Conservation (phyloP, 2,113 vertebrate species). For the Nothobranchius furzeri region DNA sequence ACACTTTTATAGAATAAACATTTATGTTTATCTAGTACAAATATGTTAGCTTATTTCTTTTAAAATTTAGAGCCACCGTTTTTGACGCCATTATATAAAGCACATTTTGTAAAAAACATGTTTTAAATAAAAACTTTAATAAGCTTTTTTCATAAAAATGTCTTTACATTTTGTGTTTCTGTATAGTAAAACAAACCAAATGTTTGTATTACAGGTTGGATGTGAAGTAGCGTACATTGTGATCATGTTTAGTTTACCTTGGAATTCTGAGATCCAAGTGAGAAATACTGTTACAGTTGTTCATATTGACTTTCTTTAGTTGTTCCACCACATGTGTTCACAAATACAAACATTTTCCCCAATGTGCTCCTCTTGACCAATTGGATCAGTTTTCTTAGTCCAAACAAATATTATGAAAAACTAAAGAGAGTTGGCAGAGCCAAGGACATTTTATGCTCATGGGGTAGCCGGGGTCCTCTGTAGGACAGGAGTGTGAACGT, state of each 20-base stretch:
- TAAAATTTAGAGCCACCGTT: neutral
- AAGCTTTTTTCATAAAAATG: too few species aligned
- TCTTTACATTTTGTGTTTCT: neutral
- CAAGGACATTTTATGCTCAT: neutral
- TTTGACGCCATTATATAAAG: neutral
- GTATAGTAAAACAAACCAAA: too few species aligned
- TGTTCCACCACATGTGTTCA: neutral
- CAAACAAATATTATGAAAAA: neutral
- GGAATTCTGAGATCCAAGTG: too few species aligned
- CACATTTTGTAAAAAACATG: neutral
- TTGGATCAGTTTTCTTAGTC: neutral
- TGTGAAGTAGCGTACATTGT: too few species aligned
- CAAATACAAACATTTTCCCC: neutral
- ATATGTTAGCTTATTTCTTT: neutral
- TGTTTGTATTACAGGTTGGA: too few species aligned
- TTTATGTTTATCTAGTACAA: neutral
- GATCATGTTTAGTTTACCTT: too few species aligned
- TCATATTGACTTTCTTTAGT: neutral
- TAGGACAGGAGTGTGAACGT: conserved; percentile 46
- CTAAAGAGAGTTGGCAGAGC: conserved; percentile 1
- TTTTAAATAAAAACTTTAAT: too few species aligned
- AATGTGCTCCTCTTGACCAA: neutral
- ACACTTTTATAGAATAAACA: neutral
- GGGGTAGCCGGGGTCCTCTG: conserved; percentile 43
- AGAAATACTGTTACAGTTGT: neutral